Base-by-base conservation (phyloP, 2,797 vertebrate genomes). In the Pteronotus mesoamericanus region DNA sequence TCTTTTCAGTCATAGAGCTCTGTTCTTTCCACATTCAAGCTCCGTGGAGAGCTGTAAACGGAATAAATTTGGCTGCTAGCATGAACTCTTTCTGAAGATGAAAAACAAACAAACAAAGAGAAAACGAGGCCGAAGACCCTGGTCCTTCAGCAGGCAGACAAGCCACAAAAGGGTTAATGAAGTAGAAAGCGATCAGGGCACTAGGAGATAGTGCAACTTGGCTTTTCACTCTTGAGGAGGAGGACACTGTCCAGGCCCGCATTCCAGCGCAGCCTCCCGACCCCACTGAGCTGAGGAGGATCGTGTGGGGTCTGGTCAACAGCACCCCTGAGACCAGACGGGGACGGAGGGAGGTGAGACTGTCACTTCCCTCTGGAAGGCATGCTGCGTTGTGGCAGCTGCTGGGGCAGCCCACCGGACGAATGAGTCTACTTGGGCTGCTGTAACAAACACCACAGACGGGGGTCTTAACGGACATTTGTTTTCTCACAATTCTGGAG, bases 231-330 rank as follows among this genome's bases (percentile, higher is more conserved):
- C 46, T 86, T 12, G 51, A 46, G 0, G 34, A 86, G 55, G 79
- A 91, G 85, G 88, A 94, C 83, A 80, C 94, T 94, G 95, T 92
- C 97, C 97, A 95, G 51, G 75, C 44, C 84, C 19, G 6, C 2
- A 89, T 96, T 96, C 94, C 97, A 94, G 82, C 6, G 37, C 94
- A 93, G 87, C 80, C 96, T 91, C 29, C 94, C 91, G 91, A 97
- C 85, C 59, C 9, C 6, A 6, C 19, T 6, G 46, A 51, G 3
- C 0, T 48, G 71, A 89, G 86, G 94, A 87, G 44, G 91, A 53
- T 74, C 88, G 39, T 94, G 83, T 48, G 71, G 89, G 86, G 97
- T 97, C 97, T 95, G 29, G 3, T 93, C 93, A 66, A 82, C 92
- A 83, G 88, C 69, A 59, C 44, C 51, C 37, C 89, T 72, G 85